Percentiles rank a stretch among this genome's conserved stretches.
Evolutionary conservation across 2,113 vertebrate species (phyloP).

Genomic region (Boleophthalmus pectinirostris): DNA sequence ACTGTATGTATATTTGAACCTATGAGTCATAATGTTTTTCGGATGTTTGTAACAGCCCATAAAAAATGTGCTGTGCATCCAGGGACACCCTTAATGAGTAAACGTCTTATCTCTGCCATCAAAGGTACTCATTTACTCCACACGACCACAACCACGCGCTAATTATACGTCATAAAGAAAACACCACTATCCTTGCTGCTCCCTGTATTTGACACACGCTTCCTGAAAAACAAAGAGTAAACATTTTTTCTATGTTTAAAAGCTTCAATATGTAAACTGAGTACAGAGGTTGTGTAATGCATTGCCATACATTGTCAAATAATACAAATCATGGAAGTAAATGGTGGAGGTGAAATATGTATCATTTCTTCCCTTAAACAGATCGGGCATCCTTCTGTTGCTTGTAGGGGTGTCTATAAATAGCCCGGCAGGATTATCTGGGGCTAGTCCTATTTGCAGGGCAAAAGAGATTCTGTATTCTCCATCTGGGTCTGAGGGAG

Average conservation of each 20-base stretch:
- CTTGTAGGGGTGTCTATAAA: conserved; percentile 37
- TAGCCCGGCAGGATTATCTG: conserved; percentile 35
- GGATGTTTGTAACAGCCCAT: conserved; percentile 23
- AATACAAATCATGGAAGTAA: neutral
- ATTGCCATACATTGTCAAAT: neutral
- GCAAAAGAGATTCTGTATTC: conserved; percentile 31
- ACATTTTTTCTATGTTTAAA: conserved; percentile 18
- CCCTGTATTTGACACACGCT: conserved; percentile 28
- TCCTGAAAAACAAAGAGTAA: conserved; percentile 19
- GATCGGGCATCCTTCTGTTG: conserved; percentile 1
- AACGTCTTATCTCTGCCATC: conserved; percentile 55
- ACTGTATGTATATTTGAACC: neutral
- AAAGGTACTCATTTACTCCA: conserved; percentile 58
- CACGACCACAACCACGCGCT: conserved; percentile 35
- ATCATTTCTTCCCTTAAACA: conserved; percentile 1
- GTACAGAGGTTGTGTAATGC: no score
- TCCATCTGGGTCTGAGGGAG: conserved; percentile 48
- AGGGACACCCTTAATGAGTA: conserved; percentile 54
- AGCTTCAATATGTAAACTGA: no score
- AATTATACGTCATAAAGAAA: conserved; percentile 25
- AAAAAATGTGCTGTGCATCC: conserved; percentile 30
- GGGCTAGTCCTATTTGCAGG: conserved; percentile 47
- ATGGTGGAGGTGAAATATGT: neutral
- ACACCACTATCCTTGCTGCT: conserved; percentile 26
- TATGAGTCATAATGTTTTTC: neutral